Evolutionary conservation across 2,113 vertebrate genomes (phyloP).

Genomic region (Toxotes jaculatrix): DNA sequence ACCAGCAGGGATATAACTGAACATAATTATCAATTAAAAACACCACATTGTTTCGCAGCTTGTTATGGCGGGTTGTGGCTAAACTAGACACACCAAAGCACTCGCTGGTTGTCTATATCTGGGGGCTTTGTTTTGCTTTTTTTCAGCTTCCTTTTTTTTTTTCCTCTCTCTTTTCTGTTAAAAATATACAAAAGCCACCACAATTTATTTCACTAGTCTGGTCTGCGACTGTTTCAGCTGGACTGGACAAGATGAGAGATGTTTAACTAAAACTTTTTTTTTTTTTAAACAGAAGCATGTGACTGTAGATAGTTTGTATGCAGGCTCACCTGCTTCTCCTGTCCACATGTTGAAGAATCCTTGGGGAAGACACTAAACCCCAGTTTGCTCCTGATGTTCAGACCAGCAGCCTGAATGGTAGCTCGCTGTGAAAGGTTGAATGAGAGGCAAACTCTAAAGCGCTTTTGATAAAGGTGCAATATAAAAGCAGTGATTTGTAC

Average conservation of each 20-base stretch:
- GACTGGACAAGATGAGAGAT: neutral
- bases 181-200: neutral
- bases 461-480: too few relatives aligned
- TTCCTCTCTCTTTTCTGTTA: neutral
- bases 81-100: conserved; percentile 24
- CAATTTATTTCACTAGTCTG: neutral
- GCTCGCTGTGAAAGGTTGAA: neutral
- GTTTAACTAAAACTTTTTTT: neutral
- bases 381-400: too few relatives aligned
- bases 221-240: neutral
- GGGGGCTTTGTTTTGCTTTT: conserved; percentile 7
- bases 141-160: neutral
- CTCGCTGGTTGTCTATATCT: neutral
- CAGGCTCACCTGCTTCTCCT: neutral
- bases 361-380: too few relatives aligned
- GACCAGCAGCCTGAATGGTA: too few relatives aligned
- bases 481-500: too few relatives aligned
- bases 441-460: neutral
- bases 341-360: too few relatives aligned
- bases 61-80: conserved; percentile 39
- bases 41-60: conserved; percentile 41
- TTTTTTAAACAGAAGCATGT: neutral
- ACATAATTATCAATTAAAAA: conserved; percentile 64
- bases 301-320: neutral
- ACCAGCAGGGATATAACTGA: conserved; percentile 50